Evolutionary conservation across 2,888 invertebrate species (phyloP).

Genomic region (Sclerodermus sp.): DNA sequence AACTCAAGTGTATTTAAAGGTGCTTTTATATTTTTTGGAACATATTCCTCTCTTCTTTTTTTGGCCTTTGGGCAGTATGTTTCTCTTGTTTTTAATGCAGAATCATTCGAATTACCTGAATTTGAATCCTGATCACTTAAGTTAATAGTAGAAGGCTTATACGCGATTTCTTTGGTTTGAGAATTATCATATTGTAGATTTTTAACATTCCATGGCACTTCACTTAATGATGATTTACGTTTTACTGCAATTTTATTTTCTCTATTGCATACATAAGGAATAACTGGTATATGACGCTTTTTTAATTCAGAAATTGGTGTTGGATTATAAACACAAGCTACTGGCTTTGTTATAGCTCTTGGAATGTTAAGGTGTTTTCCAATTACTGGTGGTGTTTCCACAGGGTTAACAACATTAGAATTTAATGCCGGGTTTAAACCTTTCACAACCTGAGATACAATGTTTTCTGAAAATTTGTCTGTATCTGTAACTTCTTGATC

Average conservation of each 20-base stretch:
- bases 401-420: neutral
- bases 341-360: slow-evolving; percentile 38
- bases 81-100: slow-evolving; percentile 43
- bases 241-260: slow-evolving; percentile 48
- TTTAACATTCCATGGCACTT: slow-evolving; percentile 40
- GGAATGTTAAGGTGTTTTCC: slow-evolving; percentile 38
- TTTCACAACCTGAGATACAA: slow-evolving; percentile 61
- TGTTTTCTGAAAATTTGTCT: slow-evolving; percentile 59
- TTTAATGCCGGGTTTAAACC: slow-evolving; percentile 55
- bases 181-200: slow-evolving; percentile 32
- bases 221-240: slow-evolving; percentile 47
- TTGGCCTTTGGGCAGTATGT: slow-evolving; percentile 49
- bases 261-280: slow-evolving; percentile 48
- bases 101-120: slow-evolving; percentile 41
- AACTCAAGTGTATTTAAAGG: slow-evolving; percentile 41
- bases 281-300: slow-evolving; percentile 54
- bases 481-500: slow-evolving; percentile 57
- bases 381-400: slow-evolving; percentile 13
- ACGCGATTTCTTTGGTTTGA: slow-evolving; percentile 36
- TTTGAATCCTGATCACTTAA: slow-evolving; percentile 23
- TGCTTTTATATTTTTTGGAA: slow-evolving; percentile 51
- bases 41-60: slow-evolving; percentile 52
- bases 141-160: slow-evolving; percentile 49
- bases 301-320: slow-evolving; percentile 68
- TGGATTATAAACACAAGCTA: slow-evolving; percentile 62